Evolutionary conservation across 1,140 invertebrate genomes (phyloP), one percentile per base, ranked within the genome.

Genomic region (Calephelis nemesis): DNA sequence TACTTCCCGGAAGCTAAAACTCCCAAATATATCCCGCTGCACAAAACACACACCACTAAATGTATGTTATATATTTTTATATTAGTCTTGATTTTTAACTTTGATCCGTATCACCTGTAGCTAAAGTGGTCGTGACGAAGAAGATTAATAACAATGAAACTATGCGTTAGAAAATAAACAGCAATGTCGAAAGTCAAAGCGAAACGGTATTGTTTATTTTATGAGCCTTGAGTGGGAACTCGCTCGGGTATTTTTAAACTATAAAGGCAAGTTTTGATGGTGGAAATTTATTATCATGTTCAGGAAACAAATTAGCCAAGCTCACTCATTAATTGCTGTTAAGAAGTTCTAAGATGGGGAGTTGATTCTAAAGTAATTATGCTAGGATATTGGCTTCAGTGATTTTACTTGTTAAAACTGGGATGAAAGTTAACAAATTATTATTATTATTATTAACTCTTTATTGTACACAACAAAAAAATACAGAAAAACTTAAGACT

Each of bases 261-360:
- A 54, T 54, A 54, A 54, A 54, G 52, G 15, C 52, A 58, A 58
- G 52, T 58, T 58, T 58, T 58, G 30, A 58, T 58, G 52, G 52
- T 30, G 52, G 52, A 58, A 58, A 58, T 58, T 58, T 58, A 58
- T 58, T 58, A 58, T 58, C 52, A 58, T 58, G 52, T 58, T 58
- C 19, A 30, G 52, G 30, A 39, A 58, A 58, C 52, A 58, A 58
- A 58, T 58, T 58, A 58, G 15, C 52, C 10, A 11, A 58, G 15
- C 52, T 58, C 9, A 15, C 19, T 58, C 52, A 58, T 58, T 58
- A 58, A 58, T 58, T 58, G 11, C 19, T 9, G 15, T 11, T 39
- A 12, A 58, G 15, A 58, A 58, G 19, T 58, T 58, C 52, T 19
- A 58, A 58, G 52, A 58, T 58, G 19, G 52, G 5, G 10, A 5